phyloP scores from a whole-genome alignment of 2,888 invertebrate genomes.

The Ommatoiulus sabulosus region DNA sequence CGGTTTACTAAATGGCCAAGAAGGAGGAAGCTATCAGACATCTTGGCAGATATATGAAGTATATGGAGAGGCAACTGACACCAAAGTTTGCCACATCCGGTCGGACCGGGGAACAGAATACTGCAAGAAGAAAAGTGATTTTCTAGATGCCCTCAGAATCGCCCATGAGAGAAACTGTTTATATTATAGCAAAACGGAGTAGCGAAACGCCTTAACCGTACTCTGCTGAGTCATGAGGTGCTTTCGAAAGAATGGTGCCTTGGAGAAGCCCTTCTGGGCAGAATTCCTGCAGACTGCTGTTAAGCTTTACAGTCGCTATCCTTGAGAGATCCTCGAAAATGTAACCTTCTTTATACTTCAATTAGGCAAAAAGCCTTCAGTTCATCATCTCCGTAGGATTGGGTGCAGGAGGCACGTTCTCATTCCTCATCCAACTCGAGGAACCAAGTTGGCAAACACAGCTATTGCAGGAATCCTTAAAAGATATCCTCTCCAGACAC shows the following conservation, averaged over 20 bases:
- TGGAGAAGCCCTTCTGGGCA: background rate
- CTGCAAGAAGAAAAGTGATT: background rate
- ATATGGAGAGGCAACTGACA: background rate
- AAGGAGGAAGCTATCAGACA: background rate
- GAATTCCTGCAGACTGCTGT: background rate
- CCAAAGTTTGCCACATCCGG: background rate
- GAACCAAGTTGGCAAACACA: background rate
- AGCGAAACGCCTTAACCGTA: conserved; percentile 31
- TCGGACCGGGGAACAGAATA: background rate
- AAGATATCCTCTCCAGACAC: background rate
- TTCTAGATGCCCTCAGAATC: background rate
- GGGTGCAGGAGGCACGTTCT: background rate
- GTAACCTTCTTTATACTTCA: background rate
- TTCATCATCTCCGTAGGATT: background rate
- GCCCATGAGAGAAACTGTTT: background rate
- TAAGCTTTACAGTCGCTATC: background rate
- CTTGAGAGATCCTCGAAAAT: background rate
- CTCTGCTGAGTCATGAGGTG: background rate
- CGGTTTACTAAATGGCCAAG: background rate
- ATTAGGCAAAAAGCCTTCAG: background rate
- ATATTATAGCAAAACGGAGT: conserved; percentile 12
- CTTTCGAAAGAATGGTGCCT: background rate
- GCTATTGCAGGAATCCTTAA: background rate
- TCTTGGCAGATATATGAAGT: background rate
- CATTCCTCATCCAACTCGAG: background rate